Evolutionary conservation across 2,888 invertebrate genomes (phyloP).

Genomic region (Heliconius ethilla): DNA sequence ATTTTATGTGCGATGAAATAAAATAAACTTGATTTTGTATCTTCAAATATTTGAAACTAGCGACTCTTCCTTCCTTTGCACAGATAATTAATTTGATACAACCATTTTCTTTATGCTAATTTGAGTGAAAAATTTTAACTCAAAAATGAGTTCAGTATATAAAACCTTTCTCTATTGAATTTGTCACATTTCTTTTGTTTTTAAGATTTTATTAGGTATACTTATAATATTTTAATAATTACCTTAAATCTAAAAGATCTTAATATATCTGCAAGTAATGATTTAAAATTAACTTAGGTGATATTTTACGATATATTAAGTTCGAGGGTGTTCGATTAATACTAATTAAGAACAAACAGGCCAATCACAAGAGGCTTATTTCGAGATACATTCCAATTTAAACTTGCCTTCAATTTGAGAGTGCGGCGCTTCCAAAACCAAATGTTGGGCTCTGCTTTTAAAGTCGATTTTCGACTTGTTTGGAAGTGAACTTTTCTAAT

Average conservation of each 20-base stretch:
- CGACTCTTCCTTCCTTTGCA: constrained; percentile 11
- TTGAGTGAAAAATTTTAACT: background rate
- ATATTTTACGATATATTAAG: constrained; percentile 56
- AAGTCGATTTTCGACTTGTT: constrained; percentile 81
- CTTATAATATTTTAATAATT: background rate
- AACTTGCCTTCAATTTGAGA: constrained; percentile 77
- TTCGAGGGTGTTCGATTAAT: constrained; percentile 74
- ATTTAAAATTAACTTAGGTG: constrained; percentile 47
- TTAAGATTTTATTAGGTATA: background rate
- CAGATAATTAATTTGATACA: constrained; percentile 8
- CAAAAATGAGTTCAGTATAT: background rate
- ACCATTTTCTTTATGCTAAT: constrained; percentile 19
- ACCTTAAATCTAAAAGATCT: background rate
- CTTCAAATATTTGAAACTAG: constrained; percentile 20
- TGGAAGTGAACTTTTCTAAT: constrained; percentile 78
- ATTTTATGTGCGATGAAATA: constrained; percentile 20
- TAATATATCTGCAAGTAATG: constrained; percentile 10
- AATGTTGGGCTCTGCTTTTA: constrained; percentile 78
- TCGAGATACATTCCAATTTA: constrained; percentile 82
- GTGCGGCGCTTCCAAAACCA: constrained; percentile 75
- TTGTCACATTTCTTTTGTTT: background rate
- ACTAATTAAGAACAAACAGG: constrained; percentile 81
- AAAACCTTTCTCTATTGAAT: background rate
- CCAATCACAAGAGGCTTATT: constrained; percentile 80
- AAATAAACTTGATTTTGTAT: constrained; percentile 24